Evolutionary conservation across 2,113 vertebrate species (phyloP), one percentile per base, ranked within the genome.

Genomic region (Clupea harengus): DNA sequence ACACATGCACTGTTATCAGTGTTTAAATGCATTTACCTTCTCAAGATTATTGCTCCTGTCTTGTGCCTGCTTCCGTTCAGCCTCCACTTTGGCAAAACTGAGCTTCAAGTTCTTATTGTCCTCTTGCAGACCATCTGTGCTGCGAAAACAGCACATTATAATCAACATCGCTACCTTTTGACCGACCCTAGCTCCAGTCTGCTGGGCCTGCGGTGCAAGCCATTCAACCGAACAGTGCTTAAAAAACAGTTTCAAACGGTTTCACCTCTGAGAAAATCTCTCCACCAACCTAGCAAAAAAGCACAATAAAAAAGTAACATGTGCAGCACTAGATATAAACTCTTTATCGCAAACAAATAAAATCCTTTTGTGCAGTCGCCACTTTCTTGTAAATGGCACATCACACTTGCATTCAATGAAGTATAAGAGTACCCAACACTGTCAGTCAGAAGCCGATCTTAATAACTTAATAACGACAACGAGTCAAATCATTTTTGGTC

Each of bases 11-110:
- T 6, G 54, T 60, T 4, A 7, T 25, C 57, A 47, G 25, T 60
- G 6, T n/a, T 15, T 5, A 4, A 28, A 83, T 22, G 25, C 10
- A 60, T 7, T 86, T 93, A 99, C 98, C 97, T 99, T 99, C 93
- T 99, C 98, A 89, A 98, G 95, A 91, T 95, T 95, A 93, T 97
- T 99, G 92, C 97, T 95, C 92, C 96, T 95, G 87, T 99, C 98
- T 89, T 98, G 97, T 81, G 95, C 94, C 89, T 97, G 97, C 92
- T 99, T 99, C 89, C 97, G 97, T 90, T 99, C 97, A 0, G 82
- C 88, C 93, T 99, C 98, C 81, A 96, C 94, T 94, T 96, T 98
- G 86, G 97, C 96, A 45, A 99, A 94, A 89, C 93, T 96, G 89
- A 95, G 93, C 92, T 98, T 98, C 90, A 98, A 86, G 89, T 94